These are phyloP conservation scores for Prosapia bicincta DNA, from an alignment of 2,888 invertebrate genomes.

Conservation along the genomic window DNA sequence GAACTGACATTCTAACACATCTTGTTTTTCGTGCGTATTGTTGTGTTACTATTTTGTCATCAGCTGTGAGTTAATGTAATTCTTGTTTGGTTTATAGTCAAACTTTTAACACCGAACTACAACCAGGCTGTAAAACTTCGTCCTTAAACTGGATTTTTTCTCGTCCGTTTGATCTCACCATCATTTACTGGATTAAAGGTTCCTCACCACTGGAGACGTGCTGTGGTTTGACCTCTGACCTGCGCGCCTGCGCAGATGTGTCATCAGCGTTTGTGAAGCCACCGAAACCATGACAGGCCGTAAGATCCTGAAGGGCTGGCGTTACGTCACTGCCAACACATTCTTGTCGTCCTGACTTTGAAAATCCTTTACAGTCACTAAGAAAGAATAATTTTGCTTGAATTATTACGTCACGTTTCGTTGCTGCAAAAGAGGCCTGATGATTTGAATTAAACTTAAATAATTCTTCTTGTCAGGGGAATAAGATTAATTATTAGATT, in stretches of 20 bases:
- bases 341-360: not conserved
- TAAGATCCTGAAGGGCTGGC: not conserved
- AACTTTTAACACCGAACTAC: not conserved
- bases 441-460: no score
- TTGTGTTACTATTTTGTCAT: no score
- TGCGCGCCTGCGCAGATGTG: not conserved
- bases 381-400: not conserved
- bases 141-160: not conserved
- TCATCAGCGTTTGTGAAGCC: not conserved
- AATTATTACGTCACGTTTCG: not conserved
- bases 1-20: no score
- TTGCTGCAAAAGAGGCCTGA: not conserved
- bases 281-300: not conserved
- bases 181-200: not conserved
- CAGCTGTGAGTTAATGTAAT: no score
- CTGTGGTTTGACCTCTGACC: not conserved
- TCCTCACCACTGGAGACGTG: not conserved
- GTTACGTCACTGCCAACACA: not conserved
- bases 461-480: no score
- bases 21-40: no score
- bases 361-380: not conserved
- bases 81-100: not conserved
- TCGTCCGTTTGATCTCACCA: not conserved
- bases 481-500: no score
- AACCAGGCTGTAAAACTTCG: not conserved